Evolutionary conservation across 2,113 vertebrate species (phyloP).

Genomic region (Psilopsiagon aurifrons): DNA sequence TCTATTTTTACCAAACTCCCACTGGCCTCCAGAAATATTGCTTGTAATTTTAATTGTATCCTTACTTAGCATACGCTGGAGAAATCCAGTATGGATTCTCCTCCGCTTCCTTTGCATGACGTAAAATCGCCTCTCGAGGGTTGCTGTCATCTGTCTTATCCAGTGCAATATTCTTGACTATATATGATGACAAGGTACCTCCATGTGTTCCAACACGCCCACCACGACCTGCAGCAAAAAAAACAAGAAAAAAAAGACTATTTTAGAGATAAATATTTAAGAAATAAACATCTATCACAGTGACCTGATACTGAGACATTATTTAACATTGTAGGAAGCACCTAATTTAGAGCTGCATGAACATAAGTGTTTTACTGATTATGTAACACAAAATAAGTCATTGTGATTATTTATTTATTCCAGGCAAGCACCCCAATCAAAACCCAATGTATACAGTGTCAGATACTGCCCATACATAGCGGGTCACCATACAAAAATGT

Average conservation of each 20-base stretch:
- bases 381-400: not conserved
- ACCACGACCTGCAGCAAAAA: constrained; percentile 83
- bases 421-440: not conserved
- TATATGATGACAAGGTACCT: constrained; percentile 94
- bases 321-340: not conserved
- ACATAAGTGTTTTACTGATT: not conserved
- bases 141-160: constrained; percentile 98
- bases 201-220: constrained; percentile 94
- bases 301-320: not conserved
- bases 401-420: not conserved
- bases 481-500: not conserved
- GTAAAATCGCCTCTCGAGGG: constrained; percentile 93
- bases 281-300: not conserved
- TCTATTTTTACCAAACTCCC: not conserved
- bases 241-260: too few species aligned
- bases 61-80: constrained; percentile 90
- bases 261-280: not conserved
- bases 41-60: not conserved
- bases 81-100: constrained; percentile 96
- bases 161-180: constrained; percentile 98
- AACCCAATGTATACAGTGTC: not conserved
- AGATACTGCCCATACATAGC: not conserved
- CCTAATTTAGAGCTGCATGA: not conserved
- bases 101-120: constrained; percentile 90
- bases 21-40: not conserved